Conservation (phyloP, 64 coral and sea anemone species). For the Pachyseris speciosa region DNA sequence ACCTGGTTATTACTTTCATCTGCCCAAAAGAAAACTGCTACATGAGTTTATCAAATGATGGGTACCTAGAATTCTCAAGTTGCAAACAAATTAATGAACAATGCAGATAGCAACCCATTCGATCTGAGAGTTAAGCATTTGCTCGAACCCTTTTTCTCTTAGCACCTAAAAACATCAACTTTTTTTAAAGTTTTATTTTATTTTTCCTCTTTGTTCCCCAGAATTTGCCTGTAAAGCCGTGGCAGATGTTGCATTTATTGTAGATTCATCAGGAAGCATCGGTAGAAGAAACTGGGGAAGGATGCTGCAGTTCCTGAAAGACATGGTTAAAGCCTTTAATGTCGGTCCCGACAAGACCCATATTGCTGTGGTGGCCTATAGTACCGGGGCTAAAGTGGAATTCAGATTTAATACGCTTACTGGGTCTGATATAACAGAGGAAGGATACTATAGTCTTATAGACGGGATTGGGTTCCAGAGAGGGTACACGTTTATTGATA, state of each 20-base stretch:
- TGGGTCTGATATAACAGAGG: not conserved
- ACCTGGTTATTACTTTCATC: too few relatives aligned
- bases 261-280: constrained; percentile 75
- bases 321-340: constrained; percentile 15
- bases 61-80: too few relatives aligned
- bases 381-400: constrained; percentile 15
- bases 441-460: not conserved
- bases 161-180: too few relatives aligned
- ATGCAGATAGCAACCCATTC: too few relatives aligned
- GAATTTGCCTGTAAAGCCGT: constrained; percentile 7
- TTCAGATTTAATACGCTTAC: constrained; percentile 14
- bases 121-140: too few relatives aligned
- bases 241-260: constrained; percentile 43
- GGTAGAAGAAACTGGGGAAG: constrained; percentile 61
- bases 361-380: constrained; percentile 50
- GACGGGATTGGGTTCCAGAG: constrained; percentile 20
- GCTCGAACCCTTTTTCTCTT: too few relatives aligned
- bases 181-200: not conserved
- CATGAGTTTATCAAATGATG: too few relatives aligned
- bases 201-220: not conserved
- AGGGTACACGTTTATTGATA: constrained; percentile 57
- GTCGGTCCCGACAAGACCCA: constrained; percentile 18
- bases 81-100: too few relatives aligned
- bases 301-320: constrained; percentile 37
- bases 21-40: too few relatives aligned